phyloP scores from a whole-genome alignment of 2,113 vertebrate genomes.

The Geococcyx californianus region DNA sequence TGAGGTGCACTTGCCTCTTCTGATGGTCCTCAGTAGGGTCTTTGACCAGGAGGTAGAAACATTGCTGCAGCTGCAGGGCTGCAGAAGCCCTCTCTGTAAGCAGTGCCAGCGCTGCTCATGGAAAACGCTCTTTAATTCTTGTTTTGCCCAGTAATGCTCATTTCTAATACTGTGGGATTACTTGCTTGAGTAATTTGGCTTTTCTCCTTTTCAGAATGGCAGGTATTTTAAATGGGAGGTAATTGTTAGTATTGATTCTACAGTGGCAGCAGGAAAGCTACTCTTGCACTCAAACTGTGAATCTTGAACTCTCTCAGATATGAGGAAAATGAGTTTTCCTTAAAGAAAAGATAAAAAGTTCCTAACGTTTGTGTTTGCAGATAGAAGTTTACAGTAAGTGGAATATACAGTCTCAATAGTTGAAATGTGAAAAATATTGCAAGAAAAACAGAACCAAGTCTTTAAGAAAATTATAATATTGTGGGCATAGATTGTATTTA shows the following conservation, averaged over 20 bases:
- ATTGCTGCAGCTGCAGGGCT: not conserved
- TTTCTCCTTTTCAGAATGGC: not conserved
- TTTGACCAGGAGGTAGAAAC: not conserved
- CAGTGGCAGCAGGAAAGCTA: not conserved
- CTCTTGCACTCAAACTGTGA: rapidly evolving
- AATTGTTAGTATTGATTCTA: not conserved
- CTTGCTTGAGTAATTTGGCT: not conserved
- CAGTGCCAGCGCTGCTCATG: not conserved
- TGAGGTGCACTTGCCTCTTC: not conserved
- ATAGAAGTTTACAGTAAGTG: not conserved
- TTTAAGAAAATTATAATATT: not conserved
- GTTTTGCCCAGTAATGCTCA: not conserved
- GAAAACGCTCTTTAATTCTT: not conserved
- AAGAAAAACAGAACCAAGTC: not conserved
- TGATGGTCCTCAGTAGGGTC: not conserved
- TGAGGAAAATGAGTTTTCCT: not conserved
- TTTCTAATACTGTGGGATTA: not conserved
- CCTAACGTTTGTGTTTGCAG: rapidly evolving
- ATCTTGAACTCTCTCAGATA: not conserved
- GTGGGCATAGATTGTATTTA: not conserved
- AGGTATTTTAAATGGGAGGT: not conserved
- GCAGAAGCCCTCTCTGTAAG: not conserved
- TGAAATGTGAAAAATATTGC: not conserved
- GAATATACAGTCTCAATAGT: not conserved
- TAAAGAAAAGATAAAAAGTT: not conserved